Conservation (phyloP, 2,797 vertebrate genomes). For the Sardinella longiceps region DNA sequence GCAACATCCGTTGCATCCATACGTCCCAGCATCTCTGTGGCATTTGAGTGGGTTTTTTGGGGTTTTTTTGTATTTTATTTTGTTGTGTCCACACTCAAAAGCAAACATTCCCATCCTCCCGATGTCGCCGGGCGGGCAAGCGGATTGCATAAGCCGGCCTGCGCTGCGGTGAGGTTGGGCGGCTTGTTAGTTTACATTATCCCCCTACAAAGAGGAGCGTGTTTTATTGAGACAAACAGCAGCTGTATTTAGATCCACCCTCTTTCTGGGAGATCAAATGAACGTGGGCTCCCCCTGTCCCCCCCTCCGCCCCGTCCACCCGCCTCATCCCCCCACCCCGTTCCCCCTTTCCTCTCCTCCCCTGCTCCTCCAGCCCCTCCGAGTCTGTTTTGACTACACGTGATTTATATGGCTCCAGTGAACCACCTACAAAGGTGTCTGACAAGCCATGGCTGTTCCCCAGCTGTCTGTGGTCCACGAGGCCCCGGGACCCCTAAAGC, state of each 20-base stretch:
- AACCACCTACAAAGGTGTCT: slow-evolving; percentile 66
- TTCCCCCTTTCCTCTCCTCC: neutral
- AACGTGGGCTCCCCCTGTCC: slow-evolving; percentile 30
- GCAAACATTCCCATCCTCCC: slow-evolving; percentile 60
- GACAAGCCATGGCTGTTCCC: slow-evolving; percentile 57
- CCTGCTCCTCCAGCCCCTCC: slow-evolving; percentile 10
- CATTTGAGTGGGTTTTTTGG: slow-evolving; percentile 36
- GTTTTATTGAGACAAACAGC: slow-evolving; percentile 75
- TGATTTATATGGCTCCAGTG: slow-evolving; percentile 56
- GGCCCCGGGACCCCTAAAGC: slow-evolving; percentile 59
- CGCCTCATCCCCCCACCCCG: neutral
- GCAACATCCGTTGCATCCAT: slow-evolving; percentile 39
- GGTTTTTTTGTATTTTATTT: slow-evolving; percentile 17
- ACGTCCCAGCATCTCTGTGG: slow-evolving; percentile 41
- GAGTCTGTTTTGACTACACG: slow-evolving; percentile 58
- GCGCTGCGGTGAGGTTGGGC: slow-evolving; percentile 46
- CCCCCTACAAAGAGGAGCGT: slow-evolving; percentile 57
- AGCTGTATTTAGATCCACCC: slow-evolving; percentile 75
- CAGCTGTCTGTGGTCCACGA: slow-evolving; percentile 50
- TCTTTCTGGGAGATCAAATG: slow-evolving; percentile 62
- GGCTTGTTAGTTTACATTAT: slow-evolving; percentile 71
- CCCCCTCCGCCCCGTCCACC: slow-evolving; percentile 19
- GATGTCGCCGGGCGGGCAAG: slow-evolving; percentile 61
- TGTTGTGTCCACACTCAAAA: slow-evolving; percentile 37
- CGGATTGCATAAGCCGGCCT: slow-evolving; percentile 64